A percentile compares a stretch with the other conserved stretches of the same genome.
These are phyloP conservation scores for Drosophila leonis DNA, from an alignment of 2,888 invertebrate species.

Conservation along the genomic window DNA sequence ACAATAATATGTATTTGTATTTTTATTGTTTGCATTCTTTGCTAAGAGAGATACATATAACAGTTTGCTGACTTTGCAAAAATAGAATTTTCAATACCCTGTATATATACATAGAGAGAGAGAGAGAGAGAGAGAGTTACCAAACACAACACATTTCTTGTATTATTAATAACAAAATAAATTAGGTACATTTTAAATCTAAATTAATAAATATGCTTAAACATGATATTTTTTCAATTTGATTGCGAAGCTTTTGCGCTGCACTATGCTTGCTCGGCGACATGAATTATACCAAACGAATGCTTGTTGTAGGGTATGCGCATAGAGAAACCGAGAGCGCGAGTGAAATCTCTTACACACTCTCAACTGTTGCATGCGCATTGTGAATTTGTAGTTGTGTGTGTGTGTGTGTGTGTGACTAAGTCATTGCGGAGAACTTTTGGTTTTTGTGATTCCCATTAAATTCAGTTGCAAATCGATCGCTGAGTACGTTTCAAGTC, in stretches of 20 bases:
- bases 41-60: background rate
- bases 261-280: no score
- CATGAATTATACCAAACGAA: background rate
- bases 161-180: background rate
- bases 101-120: background rate
- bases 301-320: background rate
- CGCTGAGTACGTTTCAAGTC: background rate
- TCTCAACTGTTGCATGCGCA: background rate
- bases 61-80: background rate
- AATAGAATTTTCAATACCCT: background rate
- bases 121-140: background rate
- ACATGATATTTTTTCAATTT: background rate
- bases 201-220: background rate
- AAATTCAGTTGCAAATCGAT: slow-evolving; percentile 20
- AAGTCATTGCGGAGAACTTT: background rate
- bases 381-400: background rate
- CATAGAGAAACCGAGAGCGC: background rate
- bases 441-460: slow-evolving; percentile 33
- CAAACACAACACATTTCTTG: background rate
- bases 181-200: background rate
- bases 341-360: background rate
- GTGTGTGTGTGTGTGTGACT: background rate
- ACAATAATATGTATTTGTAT: no score
- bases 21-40: no score
- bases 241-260: background rate